Conservation (phyloP, 2,888 invertebrate species). For the Melangyna quadrimaculata region DNA sequence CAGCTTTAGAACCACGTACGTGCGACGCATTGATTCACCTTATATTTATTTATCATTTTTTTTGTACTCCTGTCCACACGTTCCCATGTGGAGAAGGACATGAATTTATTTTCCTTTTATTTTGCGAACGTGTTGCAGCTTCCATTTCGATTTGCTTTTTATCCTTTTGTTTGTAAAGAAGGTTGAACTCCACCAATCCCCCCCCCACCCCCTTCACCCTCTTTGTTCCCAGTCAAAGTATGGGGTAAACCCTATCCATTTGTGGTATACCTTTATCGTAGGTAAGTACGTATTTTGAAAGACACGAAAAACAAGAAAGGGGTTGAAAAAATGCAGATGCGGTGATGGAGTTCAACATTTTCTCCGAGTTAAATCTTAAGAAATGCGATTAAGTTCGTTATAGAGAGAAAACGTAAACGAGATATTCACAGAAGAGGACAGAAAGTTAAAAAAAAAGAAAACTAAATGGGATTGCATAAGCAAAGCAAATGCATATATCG, state of each 20-base stretch:
- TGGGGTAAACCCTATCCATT: constrained; percentile 38
- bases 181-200: background rate
- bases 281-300: background rate
- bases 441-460: background rate
- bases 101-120: constrained; percentile 7
- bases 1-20: background rate
- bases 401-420: background rate
- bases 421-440: background rate
- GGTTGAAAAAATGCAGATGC: constrained; percentile 20
- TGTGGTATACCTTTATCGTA: constrained; percentile 18
- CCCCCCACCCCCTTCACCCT: background rate
- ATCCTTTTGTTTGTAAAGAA: background rate
- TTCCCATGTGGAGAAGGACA: background rate
- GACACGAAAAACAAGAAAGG: background rate
- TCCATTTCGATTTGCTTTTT: constrained; percentile 47
- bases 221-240: background rate
- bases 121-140: constrained; percentile 11
- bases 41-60: background rate
- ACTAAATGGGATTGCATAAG: constrained; percentile 43
- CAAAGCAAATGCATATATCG: constrained; percentile 25
- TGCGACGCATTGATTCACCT: background rate
- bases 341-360: constrained; percentile 48
- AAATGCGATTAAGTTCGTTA: constrained; percentile 51
- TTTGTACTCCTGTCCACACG: background rate
- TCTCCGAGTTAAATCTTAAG: constrained; percentile 40